Evolutionary conservation across 2,797 vertebrate genomes (phyloP), one percentile per base, ranked within the genome.

Genomic region (Diplodus sargus): DNA sequence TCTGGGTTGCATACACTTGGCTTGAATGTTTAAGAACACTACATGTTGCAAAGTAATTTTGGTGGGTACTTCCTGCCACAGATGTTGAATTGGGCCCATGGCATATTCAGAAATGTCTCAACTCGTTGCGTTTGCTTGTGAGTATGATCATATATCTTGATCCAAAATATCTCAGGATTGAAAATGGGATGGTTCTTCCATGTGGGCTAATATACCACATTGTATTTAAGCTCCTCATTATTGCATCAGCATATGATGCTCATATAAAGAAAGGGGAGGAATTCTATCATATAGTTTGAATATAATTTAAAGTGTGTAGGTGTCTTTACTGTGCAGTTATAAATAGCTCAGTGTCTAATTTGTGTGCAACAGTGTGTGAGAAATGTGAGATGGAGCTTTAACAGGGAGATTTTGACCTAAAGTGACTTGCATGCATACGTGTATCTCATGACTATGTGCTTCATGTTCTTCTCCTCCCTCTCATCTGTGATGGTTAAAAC

Each of bases 401-500:
- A 54, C 68, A 68, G 77, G 68, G 60, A 79, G 74, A 85, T 81
- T 86, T 74, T 90, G 81, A 89, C 83, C 81, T 74, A 82, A 88
- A 87, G 84, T 86, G 84, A 89, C 85, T 85, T 71, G 59, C 76
- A 78, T 88, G 87, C 89, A 84, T 81, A 86, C 59, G 63, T 91
- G 90, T 82, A 63, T 88, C 81, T 87, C 84, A 88, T 89, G 87
- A 90, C 78, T 91, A 72, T 88, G 82, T 88, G 86, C 81, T 82
- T 90, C 88, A 82, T 87, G 79, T 79, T 87, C 72, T 85, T 85
- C 61, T 84, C 89, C 85, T 82, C 85, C 83, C 76, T 92, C 91
- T 93, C 90, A 91, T 91, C 91, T 92, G 83, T 91, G 92, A 94
- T 95, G 91, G 94, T 95, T 95, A 94, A 95, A 95, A 95, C 94